phyloP scores from a whole-genome alignment of 2,113 vertebrate species.

The Catharus bicknelli region DNA sequence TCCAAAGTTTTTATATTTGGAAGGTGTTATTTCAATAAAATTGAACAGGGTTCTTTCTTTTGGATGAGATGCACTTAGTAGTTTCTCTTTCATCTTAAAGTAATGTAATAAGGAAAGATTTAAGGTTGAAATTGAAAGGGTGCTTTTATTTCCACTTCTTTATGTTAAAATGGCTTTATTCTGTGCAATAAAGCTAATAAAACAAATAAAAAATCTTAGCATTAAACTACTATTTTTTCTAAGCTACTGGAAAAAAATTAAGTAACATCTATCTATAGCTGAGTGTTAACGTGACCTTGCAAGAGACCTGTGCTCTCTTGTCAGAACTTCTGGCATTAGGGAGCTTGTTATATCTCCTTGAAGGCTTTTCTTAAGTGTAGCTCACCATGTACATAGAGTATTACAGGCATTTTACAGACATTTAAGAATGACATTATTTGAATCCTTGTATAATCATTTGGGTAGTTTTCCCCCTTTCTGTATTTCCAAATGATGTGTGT shows the following conservation, averaged over 20 bases:
- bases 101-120: neutral
- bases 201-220: neutral
- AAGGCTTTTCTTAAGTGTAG: neutral
- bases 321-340: neutral
- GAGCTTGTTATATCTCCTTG: neutral
- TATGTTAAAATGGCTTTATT: neutral
- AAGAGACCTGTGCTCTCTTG: neutral
- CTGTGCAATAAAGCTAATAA: neutral
- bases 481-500: neutral
- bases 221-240: neutral
- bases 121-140: neutral
- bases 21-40: neutral
- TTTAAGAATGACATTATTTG: neutral
- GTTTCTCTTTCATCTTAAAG: neutral
- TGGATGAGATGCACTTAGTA: neutral
- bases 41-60: neutral
- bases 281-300: neutral
- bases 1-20: neutral
- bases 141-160: neutral
- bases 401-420: neutral
- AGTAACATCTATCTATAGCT: neutral
- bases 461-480: neutral
- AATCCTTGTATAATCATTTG: accelerated
- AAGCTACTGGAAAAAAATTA: neutral
- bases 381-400: neutral